Conservation (phyloP, 2,113 vertebrate genomes). For the Podarcis muralis region DNA sequence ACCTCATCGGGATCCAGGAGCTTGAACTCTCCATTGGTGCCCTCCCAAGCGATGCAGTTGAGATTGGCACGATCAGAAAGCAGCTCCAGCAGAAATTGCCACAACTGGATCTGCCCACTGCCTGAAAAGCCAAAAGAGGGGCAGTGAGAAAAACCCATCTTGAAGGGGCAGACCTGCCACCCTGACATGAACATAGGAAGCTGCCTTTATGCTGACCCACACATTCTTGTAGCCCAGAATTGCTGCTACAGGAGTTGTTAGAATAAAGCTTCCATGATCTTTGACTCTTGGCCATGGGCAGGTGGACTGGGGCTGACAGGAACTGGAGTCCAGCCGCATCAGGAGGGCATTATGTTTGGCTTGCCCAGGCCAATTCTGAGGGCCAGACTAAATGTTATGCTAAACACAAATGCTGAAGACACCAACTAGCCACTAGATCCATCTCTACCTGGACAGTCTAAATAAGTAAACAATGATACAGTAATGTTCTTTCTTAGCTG, state of each 20-base stretch:
- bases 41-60: constrained; percentile 96
- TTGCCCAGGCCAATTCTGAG: too few species aligned
- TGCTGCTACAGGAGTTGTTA: not conserved
- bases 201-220: too few species aligned
- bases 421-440: too few species aligned
- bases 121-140: constrained; percentile 71
- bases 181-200: not conserved
- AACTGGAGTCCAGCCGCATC: too few species aligned
- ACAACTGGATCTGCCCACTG: constrained; percentile 98
- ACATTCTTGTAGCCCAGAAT: not conserved
- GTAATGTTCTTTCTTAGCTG: too few species aligned
- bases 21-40: constrained; percentile 96
- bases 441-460: too few species aligned
- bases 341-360: too few species aligned
- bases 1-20: constrained; percentile 97
- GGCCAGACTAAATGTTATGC: too few species aligned
- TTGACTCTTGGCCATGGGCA: not conserved
- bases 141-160: constrained; percentile 23
- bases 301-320: too few species aligned
- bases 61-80: constrained; percentile 91
- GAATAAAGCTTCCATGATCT: not conserved
- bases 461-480: too few species aligned
- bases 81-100: constrained; percentile 97
- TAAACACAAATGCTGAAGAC: too few species aligned
- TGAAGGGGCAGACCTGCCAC: not conserved